A percentile compares a stretch with the other conserved stretches of the same genome.
These are phyloP conservation scores for Podargus strigoides DNA, from an alignment of 2,797 vertebrate genomes.

Conservation along the genomic window DNA sequence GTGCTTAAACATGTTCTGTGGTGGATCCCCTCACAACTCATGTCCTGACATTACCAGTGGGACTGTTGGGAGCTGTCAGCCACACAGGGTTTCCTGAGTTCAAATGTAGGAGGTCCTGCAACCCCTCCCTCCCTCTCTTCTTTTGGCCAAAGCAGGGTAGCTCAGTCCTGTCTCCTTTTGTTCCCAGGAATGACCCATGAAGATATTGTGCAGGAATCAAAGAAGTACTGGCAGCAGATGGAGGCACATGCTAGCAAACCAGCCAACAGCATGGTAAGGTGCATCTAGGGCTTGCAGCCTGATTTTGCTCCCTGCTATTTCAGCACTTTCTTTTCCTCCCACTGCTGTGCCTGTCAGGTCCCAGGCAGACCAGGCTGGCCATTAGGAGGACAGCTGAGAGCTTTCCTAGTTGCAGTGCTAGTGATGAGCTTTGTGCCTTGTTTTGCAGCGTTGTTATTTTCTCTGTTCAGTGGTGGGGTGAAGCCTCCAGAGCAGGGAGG, in stretches of 20 bases:
- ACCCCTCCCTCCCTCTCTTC: neutral
- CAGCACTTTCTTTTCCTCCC: neutral
- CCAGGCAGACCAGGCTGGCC: neutral
- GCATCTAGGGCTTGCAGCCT: neutral
- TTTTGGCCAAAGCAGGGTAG: neutral
- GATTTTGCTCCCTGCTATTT: neutral
- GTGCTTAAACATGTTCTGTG: neutral
- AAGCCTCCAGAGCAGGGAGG: neutral
- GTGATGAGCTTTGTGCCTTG: neutral
- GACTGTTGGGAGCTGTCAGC: neutral
- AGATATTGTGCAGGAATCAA: constrained; percentile 96
- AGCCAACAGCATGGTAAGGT: constrained; percentile 71
- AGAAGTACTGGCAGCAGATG: constrained; percentile 93
- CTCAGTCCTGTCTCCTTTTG: neutral
- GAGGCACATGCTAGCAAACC: constrained; percentile 85
- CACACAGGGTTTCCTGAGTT: neutral
- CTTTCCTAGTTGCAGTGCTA: neutral
- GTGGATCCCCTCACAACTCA: neutral
- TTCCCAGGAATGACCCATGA: constrained; percentile 92
- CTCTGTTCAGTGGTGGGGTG: neutral
- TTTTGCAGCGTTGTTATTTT: neutral
- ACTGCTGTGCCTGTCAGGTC: neutral
- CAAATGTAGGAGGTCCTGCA: neutral
- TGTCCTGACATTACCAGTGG: neutral
- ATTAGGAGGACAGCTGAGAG: neutral